A percentile compares a stretch with the other conserved stretches of the same genome.
phyloP scores from a whole-genome alignment of 2,797 vertebrate species.

The Liasis olivaceus region DNA sequence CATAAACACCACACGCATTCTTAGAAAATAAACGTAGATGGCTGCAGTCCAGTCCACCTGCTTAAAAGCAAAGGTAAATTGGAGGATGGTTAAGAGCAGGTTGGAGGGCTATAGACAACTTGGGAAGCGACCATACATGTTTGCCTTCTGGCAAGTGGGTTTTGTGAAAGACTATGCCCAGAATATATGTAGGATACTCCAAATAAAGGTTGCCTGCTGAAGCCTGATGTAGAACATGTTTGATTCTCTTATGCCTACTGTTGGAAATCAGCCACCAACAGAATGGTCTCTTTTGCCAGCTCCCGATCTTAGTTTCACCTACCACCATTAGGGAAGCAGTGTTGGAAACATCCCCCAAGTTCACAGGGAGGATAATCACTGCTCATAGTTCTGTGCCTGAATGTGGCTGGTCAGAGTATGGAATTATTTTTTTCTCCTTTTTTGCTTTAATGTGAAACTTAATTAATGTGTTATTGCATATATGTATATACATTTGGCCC shows the following conservation, averaged over 20 bases:
- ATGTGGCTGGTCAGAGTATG: too few species aligned
- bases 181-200: background rate
- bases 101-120: background rate
- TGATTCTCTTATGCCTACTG: background rate
- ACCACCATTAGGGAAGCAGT: background rate
- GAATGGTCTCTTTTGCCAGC: background rate
- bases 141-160: background rate
- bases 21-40: background rate
- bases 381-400: background rate
- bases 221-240: background rate
- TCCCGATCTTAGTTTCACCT: background rate
- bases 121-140: background rate
- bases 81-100: background rate
- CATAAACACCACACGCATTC: background rate
- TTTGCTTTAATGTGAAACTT: conserved; percentile 8
- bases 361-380: background rate
- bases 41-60: background rate
- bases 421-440: conserved; percentile 5
- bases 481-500: conserved; percentile 1
- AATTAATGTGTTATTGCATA: background rate
- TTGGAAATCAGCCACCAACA: background rate
- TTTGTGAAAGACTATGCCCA: background rate
- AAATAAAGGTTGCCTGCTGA: background rate
- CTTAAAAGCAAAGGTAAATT: background rate
- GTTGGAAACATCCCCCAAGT: background rate